A percentile compares a stretch with the other conserved stretches of the same genome.
Conservation (phyloP, 2,888 invertebrate species). For the Troglohyphantes excavatus region DNA sequence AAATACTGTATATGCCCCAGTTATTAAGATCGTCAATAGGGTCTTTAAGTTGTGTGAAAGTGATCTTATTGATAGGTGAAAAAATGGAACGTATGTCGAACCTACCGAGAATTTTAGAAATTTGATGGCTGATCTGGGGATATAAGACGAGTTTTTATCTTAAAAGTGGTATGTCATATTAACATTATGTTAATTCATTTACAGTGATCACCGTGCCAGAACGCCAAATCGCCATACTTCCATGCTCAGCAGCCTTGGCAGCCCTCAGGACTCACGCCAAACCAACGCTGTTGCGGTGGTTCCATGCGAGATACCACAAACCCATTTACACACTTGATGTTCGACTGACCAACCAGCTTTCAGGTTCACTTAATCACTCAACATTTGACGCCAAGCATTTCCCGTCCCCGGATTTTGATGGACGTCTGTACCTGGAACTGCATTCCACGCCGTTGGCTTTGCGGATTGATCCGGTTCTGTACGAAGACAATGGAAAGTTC, state of each 20-base stretch:
- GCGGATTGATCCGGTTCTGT: constrained; percentile 61
- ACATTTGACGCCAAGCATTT: constrained; percentile 42
- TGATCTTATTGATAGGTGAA: no score
- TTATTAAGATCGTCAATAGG: no score
- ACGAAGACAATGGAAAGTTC: constrained; percentile 39
- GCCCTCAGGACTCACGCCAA: neutral
- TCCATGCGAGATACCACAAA: constrained; percentile 34
- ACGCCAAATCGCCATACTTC: constrained; percentile 37
- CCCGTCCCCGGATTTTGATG: constrained; percentile 61
- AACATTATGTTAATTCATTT: neutral
- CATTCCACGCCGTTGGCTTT: constrained; percentile 21
- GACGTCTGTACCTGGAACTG: constrained; percentile 59
- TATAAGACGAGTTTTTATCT: no score
- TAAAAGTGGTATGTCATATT: no score
- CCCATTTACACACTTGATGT: constrained; percentile 65
- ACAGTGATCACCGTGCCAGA: constrained; percentile 27
- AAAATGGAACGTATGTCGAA: no score
- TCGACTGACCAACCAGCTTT: neutral
- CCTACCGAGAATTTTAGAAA: no score
- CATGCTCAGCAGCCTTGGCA: constrained; percentile 12
- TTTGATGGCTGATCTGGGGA: no score
- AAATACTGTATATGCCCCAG: no score
- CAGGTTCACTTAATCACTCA: neutral
- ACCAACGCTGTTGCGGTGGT: constrained; percentile 52
- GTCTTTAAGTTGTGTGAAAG: no score